Evolutionary conservation across 2,888 invertebrate species (phyloP).

Genomic region (Amphipyra tragopoginis): DNA sequence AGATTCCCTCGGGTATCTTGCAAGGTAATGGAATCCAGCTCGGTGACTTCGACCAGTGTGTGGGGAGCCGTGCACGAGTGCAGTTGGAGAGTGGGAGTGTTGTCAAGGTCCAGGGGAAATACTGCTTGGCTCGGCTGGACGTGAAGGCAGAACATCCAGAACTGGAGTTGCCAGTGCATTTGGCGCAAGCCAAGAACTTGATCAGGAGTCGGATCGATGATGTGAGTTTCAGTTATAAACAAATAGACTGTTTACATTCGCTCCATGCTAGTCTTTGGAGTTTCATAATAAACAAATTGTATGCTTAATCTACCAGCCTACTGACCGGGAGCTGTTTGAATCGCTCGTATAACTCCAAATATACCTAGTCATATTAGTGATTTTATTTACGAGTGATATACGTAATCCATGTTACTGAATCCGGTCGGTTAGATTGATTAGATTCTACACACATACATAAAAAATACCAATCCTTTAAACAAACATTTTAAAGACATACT

Average conservation of each 20-base stretch:
- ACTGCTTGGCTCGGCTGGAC: conserved; percentile 92
- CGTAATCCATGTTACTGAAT: not conserved
- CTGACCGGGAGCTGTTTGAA: conserved; percentile 18
- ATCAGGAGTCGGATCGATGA: conserved; percentile 91
- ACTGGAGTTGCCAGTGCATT: conserved; percentile 91
- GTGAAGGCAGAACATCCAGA: conserved; percentile 89
- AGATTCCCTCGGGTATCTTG: conserved; percentile 92
- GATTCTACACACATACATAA: too few species aligned
- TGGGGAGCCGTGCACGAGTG: conserved; percentile 90
- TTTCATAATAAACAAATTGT: conserved; percentile 16
- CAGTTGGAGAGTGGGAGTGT: conserved; percentile 90
- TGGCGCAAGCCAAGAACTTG: conserved; percentile 91
- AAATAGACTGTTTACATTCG: conserved; percentile 15
- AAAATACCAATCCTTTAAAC: too few species aligned
- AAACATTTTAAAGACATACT: too few species aligned
- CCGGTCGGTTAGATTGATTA: not conserved
- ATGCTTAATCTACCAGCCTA: not conserved
- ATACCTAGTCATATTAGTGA: not conserved
- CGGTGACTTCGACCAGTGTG: conserved; percentile 93
- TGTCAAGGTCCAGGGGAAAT: conserved; percentile 92
- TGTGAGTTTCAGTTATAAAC: conserved; percentile 78
- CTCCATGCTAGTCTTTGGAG: not conserved
- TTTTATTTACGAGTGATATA: conserved; percentile 11
- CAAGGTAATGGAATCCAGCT: conserved; percentile 93
- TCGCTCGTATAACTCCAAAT: conserved; percentile 11